Evolutionary conservation across 2,888 invertebrate species (phyloP), one percentile per base, ranked within the genome.

Genomic region (Fragum whitleyi): DNA sequence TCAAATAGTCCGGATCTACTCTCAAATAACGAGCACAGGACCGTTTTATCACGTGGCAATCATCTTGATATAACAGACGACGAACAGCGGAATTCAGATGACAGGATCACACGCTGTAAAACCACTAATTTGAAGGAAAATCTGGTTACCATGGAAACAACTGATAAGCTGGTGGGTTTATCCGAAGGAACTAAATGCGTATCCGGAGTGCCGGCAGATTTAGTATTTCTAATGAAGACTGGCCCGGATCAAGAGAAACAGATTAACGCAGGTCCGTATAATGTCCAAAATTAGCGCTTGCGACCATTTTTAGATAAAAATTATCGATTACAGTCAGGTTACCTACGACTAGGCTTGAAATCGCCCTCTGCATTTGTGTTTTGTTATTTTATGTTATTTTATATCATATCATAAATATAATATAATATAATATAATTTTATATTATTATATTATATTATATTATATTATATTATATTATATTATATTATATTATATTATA

Each of bases 161-260:
- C 47, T 32, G 69, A 69, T 51, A 51, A 29, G 69, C 32, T 69
- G 53, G 51, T 51, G 32, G 69, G 53, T 19, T 69, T 51, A 21
- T 19, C 69, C n/a, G 53, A 51, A 32, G 32, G n/a, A 32, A 47
- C 7, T 69, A 53, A 69, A 28, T 53, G 29, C 29, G 53, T 19
- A n/a, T 69, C 69, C 29, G 51, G 53, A 53, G 26, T 29, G 29
- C 29, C 47, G 19, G 11, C 28, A 0, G 69, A 53, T 51, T 26
- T 51, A 2, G 9, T 69, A 9, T 51, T 53, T n/a, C 23, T 29
- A 9, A 69, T 69, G 69, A 21, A 69, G 28, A 28, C 16, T 14
- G 9, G n/a, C 7, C 51, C 69, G 23, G 9, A 36, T 36, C 32
- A 36, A 6, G 32, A 9, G 32, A 36, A 36, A 3, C 5, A 36